phyloP scores from a whole-genome alignment of 2,113 vertebrate genomes.

The Coreoperca whiteheadi region DNA sequence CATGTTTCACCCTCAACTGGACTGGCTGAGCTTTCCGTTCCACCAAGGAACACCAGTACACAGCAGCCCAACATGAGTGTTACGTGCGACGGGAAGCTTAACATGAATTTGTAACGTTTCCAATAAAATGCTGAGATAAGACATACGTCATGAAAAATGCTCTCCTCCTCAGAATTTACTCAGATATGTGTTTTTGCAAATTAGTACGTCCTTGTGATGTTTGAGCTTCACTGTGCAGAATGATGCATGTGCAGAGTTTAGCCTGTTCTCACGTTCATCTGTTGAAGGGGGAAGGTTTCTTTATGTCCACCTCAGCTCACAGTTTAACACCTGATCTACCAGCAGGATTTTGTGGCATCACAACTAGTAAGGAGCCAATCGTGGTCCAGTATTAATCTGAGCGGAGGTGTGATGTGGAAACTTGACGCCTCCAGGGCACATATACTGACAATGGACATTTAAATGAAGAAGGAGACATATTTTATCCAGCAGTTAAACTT shows the following conservation, averaged over 20 bases:
- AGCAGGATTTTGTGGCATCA: neutral
- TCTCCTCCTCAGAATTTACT: neutral
- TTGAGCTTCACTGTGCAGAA: neutral
- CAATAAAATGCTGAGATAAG: constrained; percentile 3
- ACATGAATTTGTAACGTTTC: neutral
- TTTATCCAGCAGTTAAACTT: neutral
- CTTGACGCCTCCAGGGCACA: neutral
- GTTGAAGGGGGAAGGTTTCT: neutral
- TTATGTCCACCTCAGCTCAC: neutral
- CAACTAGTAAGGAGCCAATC: neutral
- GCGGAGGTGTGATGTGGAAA: neutral
- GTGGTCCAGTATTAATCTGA: neutral
- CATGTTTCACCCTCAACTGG: neutral
- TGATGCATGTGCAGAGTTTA: neutral
- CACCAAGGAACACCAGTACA: neutral
- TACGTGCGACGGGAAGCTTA: neutral
- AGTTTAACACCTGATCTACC: neutral
- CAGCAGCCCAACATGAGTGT: too few species aligned
- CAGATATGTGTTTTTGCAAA: neutral
- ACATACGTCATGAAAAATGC: neutral
- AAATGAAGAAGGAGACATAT: neutral
- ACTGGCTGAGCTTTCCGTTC: neutral
- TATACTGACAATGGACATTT: neutral
- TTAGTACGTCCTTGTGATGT: neutral
- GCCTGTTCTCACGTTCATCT: neutral